Percentiles rank a stretch among this genome's conserved stretches.
phyloP scores from a whole-genome alignment of 1,140 invertebrate genomes.

The Episyrphus balteatus region DNA sequence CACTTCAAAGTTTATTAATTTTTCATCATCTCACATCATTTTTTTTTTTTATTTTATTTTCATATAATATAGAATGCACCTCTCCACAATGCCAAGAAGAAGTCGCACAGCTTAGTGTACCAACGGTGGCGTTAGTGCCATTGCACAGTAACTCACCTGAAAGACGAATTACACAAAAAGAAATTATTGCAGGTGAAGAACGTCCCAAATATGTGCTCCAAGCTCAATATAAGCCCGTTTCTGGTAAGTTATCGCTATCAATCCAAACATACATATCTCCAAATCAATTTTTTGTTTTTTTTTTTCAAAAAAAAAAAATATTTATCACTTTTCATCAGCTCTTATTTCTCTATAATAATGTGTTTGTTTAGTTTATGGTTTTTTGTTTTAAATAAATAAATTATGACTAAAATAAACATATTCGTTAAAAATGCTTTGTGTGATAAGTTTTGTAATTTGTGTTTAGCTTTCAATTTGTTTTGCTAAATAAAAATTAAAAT shows the following conservation, averaged over 20 bases:
- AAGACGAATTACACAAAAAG: constrained; percentile 35
- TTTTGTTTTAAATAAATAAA: no score
- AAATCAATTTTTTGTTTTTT: no score
- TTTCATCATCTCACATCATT: not conserved
- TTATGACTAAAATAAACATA: not conserved
- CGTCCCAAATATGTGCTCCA: constrained; percentile 33
- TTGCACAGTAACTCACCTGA: constrained; percentile 33
- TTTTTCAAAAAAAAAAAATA: no score
- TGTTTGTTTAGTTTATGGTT: no score
- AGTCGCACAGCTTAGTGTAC: constrained; percentile 24
- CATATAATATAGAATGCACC: constrained; percentile 18
- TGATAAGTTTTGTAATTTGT: not conserved
- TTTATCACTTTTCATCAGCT: no score
- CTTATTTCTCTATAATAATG: no score
- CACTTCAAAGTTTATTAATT: not conserved
- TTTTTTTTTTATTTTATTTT: not conserved
- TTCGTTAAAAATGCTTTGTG: not conserved
- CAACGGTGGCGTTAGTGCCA: constrained; percentile 30
- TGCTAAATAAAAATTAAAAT: not conserved
- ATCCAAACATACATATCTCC: no score
- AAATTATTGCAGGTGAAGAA: constrained; percentile 37
- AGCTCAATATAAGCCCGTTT: constrained; percentile 28
- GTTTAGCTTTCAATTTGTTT: not conserved
- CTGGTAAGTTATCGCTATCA: constrained; percentile 12
- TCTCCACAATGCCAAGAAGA: constrained; percentile 31